Base-by-base conservation (phyloP, 2,888 invertebrate species). In the Melanostoma mellinum region DNA sequence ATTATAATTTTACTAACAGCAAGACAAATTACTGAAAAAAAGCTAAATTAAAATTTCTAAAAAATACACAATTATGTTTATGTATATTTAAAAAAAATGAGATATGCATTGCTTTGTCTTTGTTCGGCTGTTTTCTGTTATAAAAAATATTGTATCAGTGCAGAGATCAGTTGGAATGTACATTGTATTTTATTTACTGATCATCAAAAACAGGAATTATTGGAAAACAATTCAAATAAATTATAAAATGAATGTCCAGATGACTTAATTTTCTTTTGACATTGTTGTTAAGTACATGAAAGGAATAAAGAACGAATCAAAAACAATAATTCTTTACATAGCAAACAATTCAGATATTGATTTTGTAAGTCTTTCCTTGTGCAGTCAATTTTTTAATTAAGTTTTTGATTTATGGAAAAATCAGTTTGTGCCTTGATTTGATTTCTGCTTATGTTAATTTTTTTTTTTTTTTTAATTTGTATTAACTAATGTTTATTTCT, bases 91-190 rank as follows among this genome's bases (percentile, higher is more conserved):
- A 69, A 48, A 71, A 69, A 84, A 78, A 78, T 68, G 53, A 79
- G 84, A 84, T 79, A 84, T 84, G 84, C 84, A 84, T 84, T 79
- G 79, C 74, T 84, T 71, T 84, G 74, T 75, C 68, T 73, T 56
- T 63, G 60, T 74, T 71, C 53, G 46, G 44, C 58, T 73, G 58
- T 65, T 71, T 4, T 65, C 61, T n/a, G 44, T 52, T 8, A 40
- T 61, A 20, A n/a, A 33, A 33, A 55, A 68, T 6, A 0, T 32
- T 33, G 32, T 65, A 30, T 3, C 20, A 50, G 8, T 44, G 8
- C 30, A 53, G 79, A 74, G 84, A 84, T 84, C 84, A 84, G 79
- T 75, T 75, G 79, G 79, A 79, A 79, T 79, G 79, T 81, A 33
- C 36, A 35, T 33, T 56, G 58, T 36, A 52, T 42, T 58, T 30